Evolutionary conservation across 2,797 vertebrate species (phyloP), one percentile per base, ranked within the genome.

Genomic region (Pangasius larnaudii): DNA sequence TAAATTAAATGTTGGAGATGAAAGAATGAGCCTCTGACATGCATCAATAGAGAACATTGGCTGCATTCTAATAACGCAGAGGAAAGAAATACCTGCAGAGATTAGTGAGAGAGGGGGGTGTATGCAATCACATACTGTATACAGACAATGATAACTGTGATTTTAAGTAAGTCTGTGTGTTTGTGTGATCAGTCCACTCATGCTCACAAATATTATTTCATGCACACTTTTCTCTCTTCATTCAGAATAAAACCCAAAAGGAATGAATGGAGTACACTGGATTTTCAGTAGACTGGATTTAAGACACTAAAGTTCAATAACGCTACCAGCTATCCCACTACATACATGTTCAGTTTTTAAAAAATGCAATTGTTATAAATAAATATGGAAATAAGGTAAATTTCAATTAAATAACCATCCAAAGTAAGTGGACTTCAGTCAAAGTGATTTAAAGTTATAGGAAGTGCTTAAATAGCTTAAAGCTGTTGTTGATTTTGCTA

Each of bases 1-100:
- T 96, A 97, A 98, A 99, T 98, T 98, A 98, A 98, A 98, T 98
- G 98, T 98, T 97, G 96, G 97, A 97, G 97, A 97, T 97, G 97
- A 96, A 97, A 97, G 96, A 97, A 96, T 95, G 96, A 95, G 96
- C 95, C 95, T 95, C 97, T 96, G 97, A 96, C 97, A 96, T 90
- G 96, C 97, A 96, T 96, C 97, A 93, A 95, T 95, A 96, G 97
- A 95, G 96, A 91, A 96, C 96, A 97, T 94, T 91, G 94, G 95
- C 96, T 92, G 96, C 94, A 93, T 96, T 97, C 96, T 95, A 92
- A 96, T 96, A 97, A 96, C 95, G 95, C 95, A 94, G 95, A 95
- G 91, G 94, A 93, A 94, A 96, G 95, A 96, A 96, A 97, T 97
- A 96, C 96, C 96, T 96, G 96, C 96, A 96, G 96, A 96, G 96